Conservation (phyloP, 2,888 invertebrate species). For the Cheilosia soror region DNA sequence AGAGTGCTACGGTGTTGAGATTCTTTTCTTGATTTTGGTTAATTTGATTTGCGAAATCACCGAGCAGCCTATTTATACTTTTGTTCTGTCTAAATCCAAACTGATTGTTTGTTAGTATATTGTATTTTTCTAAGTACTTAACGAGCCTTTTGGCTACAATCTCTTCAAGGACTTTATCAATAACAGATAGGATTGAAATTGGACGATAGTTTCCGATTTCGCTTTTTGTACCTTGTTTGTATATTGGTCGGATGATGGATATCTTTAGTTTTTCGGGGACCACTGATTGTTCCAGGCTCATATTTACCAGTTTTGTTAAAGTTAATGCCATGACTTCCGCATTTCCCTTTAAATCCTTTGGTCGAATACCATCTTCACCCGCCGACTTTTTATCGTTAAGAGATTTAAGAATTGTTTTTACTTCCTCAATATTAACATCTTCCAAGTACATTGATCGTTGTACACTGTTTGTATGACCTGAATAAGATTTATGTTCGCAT, state of each 20-base stretch:
- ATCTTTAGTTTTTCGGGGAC: neutral
- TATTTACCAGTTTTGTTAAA: neutral
- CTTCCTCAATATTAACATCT: neutral
- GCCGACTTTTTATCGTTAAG: neutral
- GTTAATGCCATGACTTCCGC: neutral
- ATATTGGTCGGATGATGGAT: neutral
- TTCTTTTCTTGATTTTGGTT: no score
- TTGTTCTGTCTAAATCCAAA: constrained; percentile 6
- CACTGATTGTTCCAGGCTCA: neutral
- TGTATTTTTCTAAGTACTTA: neutral
- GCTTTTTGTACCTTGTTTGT: neutral
- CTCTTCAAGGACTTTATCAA: neutral
- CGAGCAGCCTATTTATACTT: neutral
- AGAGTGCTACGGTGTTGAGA: neutral
- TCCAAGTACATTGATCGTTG: neutral
- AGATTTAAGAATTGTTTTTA: neutral
- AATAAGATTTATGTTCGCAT: constrained; percentile 1
- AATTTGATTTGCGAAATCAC: neutral
- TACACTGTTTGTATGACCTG: neutral
- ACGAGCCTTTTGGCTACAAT: neutral
- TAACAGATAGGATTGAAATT: neutral
- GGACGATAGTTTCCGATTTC: neutral
- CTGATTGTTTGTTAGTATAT: neutral
- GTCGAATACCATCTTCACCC: constrained; percentile 2
- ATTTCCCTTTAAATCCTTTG: neutral